phyloP scores from a whole-genome alignment of 1,140 invertebrate genomes.

The Dufourea novaeangliae region DNA sequence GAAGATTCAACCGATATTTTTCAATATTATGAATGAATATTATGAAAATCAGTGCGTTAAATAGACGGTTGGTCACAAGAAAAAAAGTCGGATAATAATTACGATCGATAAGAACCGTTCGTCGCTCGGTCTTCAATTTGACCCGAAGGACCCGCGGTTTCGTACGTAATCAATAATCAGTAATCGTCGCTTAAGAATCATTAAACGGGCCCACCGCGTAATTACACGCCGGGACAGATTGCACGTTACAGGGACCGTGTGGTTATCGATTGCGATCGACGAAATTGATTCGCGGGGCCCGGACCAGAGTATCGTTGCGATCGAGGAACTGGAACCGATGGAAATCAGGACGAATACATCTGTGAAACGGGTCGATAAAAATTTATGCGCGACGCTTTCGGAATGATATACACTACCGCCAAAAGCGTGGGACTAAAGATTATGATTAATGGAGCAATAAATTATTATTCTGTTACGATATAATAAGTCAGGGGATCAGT shows the following conservation, averaged over 20 bases:
- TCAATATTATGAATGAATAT: not conserved
- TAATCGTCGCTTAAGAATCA: conserved; percentile 51
- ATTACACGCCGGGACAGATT: conserved; percentile 53
- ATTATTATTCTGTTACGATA: no score
- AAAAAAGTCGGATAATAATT: not conserved
- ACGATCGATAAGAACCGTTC: conserved; percentile 8
- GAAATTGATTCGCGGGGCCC: conserved; percentile 44
- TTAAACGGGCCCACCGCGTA: conserved; percentile 40
- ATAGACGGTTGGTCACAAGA: not conserved
- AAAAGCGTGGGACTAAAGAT: no score
- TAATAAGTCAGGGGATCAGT: no score
- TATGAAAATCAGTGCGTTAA: not conserved
- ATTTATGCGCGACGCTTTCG: not conserved
- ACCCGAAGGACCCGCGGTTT: conserved; percentile 21
- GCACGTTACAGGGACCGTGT: conserved; percentile 48
- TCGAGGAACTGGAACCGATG: not conserved
- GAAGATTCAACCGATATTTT: no score
- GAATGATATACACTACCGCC: not conserved
- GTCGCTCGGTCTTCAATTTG: conserved; percentile 11
- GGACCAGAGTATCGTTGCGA: conserved; percentile 1
- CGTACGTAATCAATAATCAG: conserved; percentile 38
- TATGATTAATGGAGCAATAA: no score
- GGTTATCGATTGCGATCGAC: conserved; percentile 38
- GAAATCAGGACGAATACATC: conserved; percentile 2
- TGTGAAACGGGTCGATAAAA: conserved; percentile 3